Conservation (phyloP, 2,797 vertebrate species). For the Hypotaenidia okinawae region DNA sequence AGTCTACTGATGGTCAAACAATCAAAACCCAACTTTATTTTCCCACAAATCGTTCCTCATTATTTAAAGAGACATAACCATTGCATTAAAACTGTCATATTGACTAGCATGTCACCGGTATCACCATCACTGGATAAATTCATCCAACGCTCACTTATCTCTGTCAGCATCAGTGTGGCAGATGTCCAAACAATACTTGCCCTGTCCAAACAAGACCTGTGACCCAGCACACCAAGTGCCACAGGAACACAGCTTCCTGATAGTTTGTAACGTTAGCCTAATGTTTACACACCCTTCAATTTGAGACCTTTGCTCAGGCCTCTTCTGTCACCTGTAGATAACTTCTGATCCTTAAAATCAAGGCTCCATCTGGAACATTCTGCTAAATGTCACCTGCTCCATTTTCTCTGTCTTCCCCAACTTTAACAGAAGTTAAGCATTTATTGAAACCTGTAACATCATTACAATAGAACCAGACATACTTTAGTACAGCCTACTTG, state of each 20-base stretch:
- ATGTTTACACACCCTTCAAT: constrained; percentile 9
- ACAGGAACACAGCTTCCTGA: background rate
- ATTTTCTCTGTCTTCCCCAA: background rate
- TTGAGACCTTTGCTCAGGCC: background rate
- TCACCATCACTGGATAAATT: background rate
- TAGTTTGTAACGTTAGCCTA: background rate
- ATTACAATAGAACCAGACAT: background rate
- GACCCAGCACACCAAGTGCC: background rate
- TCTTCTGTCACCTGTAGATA: background rate
- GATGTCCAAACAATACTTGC: constrained; percentile 23
- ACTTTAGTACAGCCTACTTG: background rate
- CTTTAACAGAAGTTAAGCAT: background rate
- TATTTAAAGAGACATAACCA: background rate
- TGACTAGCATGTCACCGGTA: background rate
- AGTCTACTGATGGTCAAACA: background rate
- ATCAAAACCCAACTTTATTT: background rate
- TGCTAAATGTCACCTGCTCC: background rate
- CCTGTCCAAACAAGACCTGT: constrained; percentile 44
- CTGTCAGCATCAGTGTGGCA: background rate
- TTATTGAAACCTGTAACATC: background rate
- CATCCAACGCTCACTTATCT: background rate
- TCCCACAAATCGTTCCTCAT: background rate
- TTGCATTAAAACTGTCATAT: background rate
- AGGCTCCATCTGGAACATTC: background rate
- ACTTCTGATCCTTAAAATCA: constrained; percentile 35